A percentile compares a stretch with the other conserved stretches of the same genome.
These are phyloP conservation scores for Drosophila cyrtoloma DNA, from an alignment of 2,888 invertebrate genomes.

Conservation along the genomic window DNA sequence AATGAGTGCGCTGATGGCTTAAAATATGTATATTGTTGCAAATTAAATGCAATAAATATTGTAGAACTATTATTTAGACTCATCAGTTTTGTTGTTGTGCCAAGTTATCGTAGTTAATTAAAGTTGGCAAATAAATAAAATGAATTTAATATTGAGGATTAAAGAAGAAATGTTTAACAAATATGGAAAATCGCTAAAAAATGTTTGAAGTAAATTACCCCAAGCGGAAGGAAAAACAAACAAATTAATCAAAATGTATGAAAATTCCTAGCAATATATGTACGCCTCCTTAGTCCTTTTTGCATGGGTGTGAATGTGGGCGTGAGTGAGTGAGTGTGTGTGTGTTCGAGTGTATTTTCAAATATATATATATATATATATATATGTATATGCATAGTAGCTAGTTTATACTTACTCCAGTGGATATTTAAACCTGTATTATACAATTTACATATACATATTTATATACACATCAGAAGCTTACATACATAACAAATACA, in stretches of 20 bases:
- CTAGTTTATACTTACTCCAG: slow-evolving; percentile 36
- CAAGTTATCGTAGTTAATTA: slow-evolving; percentile 49
- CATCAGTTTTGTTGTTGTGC: slow-evolving; percentile 47
- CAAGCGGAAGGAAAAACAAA: slow-evolving; percentile 16
- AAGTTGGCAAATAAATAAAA: slow-evolving; percentile 38
- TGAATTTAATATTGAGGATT: slow-evolving; percentile 36
- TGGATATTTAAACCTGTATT: slow-evolving; percentile 49
- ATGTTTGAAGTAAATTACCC: slow-evolving; percentile 6
- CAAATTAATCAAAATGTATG: slow-evolving; percentile 56
- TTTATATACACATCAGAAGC: slow-evolving; percentile 34
- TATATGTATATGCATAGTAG: slow-evolving; percentile 28
- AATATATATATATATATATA: slow-evolving; percentile 6
- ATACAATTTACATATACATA: slow-evolving; percentile 39
- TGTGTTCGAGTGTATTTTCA: slow-evolving; percentile 18
- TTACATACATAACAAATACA: slow-evolving; percentile 26
- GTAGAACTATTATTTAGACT: slow-evolving; percentile 34
- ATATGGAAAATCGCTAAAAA: slow-evolving; percentile 4
- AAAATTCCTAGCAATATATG: slow-evolving; percentile 53
- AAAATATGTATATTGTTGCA: slow-evolving; percentile 5
- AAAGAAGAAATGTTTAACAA: slow-evolving; percentile 11
- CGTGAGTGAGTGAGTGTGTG: slow-evolving; percentile 18
- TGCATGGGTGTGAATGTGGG: slow-evolving; percentile 15
- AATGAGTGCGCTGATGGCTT: slow-evolving; percentile 3
- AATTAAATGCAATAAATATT: slow-evolving; percentile 2
- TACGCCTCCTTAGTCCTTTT: slow-evolving; percentile 37